Evolutionary conservation across 1,140 invertebrate genomes (phyloP).

Genomic region (Eciton burchellii): DNA sequence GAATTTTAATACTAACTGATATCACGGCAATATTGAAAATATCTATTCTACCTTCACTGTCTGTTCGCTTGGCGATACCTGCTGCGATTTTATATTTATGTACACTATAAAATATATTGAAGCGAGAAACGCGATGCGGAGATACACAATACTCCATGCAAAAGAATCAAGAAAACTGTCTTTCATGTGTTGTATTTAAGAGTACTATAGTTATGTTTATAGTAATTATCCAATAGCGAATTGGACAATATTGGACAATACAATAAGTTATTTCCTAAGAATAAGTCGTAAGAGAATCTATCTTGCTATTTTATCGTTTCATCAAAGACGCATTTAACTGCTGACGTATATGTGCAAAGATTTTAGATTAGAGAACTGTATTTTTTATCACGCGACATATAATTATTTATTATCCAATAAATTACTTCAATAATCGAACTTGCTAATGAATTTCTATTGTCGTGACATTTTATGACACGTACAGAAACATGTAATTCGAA

Average conservation of each 20-base stretch:
- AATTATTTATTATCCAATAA: conserved; percentile 29
- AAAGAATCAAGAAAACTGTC: background rate
- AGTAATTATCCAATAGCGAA: conserved; percentile 13
- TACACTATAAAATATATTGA: conserved; percentile 11
- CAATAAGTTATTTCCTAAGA: conserved; percentile 16
- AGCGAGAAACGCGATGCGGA: background rate
- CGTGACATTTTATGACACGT: too few relatives aligned
- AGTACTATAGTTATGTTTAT: conserved; percentile 28
- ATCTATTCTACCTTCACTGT: background rate
- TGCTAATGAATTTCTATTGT: background rate
- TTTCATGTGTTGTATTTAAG: too few relatives aligned
- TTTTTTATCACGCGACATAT: background rate
- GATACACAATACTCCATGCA: background rate
- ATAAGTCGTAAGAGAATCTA: background rate
- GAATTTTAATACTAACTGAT: background rate
- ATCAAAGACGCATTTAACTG: background rate
- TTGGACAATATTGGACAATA: conserved; percentile 21
- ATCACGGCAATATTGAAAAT: background rate
- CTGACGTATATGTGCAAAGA: background rate
- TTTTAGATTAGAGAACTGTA: background rate
- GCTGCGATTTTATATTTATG: conserved; percentile 23
- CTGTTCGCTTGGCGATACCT: background rate
- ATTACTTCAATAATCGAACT: background rate
- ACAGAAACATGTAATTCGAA: too few relatives aligned
- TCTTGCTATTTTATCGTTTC: background rate